Evolutionary conservation across 2,888 invertebrate species (phyloP), one percentile per base, ranked within the genome.

Genomic region (Morpho helenor): DNA sequence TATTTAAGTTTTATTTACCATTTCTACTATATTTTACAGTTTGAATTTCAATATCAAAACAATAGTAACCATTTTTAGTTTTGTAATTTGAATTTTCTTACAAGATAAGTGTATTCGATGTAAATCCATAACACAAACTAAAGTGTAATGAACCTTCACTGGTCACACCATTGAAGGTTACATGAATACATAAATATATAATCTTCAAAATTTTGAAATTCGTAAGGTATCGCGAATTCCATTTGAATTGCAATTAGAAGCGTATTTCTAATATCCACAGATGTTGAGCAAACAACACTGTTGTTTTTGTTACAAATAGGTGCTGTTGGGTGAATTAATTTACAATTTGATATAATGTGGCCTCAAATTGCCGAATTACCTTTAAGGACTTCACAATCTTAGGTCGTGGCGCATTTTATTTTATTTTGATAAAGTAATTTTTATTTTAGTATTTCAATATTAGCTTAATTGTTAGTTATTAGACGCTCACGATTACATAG

Each of bases 301-400:
- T 74, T 76, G 73, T 77, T 74, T 31, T 73, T 76, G 70, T 67
- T 50, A 64, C 60, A 63, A 74, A 69, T 9, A 8, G 43, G 8
- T 3, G 43, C 43, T 9, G 63, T 23, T 63, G 66, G 64, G 64
- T 62, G 69, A 67, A 72, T 72, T 67, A 76, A 76, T 77, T 78
- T 74, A 73, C 73, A 73, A 72, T 72, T 23, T 74, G 73, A 72
- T 9, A 43, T 43, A 2, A 43, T 9, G 43, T 2, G 2, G 43
- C 2, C 9, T 5, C 43, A 5, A 43, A 43, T 2, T 5, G 2
- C 43, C 8, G 43, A 43, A 2, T 2, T 5, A 5, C 9, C 43
- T 43, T 43, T 43, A 23, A 23, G 23, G 23, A n/a, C n/a, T n/a
- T n/a, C n/a, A n/a, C n/a, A n/a, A n/a, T n/a, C n/a, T n/a, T n/a